Evolutionary conservation across 1,140 invertebrate species (phyloP), one percentile per base, ranked within the genome.

Genomic region (Leptopilina boulardi): DNA sequence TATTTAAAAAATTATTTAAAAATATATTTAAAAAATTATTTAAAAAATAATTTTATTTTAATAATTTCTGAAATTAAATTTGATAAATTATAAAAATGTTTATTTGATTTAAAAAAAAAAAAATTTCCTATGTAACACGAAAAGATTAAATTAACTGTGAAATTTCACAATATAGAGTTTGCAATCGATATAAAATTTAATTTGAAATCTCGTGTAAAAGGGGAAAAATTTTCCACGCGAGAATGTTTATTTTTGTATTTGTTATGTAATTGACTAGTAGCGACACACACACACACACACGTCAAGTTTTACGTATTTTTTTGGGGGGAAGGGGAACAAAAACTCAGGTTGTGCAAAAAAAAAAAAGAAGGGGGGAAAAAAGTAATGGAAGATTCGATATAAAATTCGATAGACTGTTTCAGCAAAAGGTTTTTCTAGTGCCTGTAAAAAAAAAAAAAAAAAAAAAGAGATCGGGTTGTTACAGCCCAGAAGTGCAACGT

Each of bases 371-470:
- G 23, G 10, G 19, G 21, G 13, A n/a, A n/a, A n/a, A n/a, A n/a
- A n/a, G 13, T 26, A 21, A 59, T 9, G 10, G 56, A 26, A 11
- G 23, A 59, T 59, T 59, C 56, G 21, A 59, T 59, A n/a, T n/a
- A 59, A 59, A 59, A 59, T 59, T 59, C 21, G 21, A 59, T 59
- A 59, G 56, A 15, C 56, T 59, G 56, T 59, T 59, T 59, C 56
- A 59, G 56, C 21, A 59, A 30, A 59, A 59, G 21, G 56, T 59
- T 59, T 59, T 11, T 59, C 21, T 26, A 59, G 56, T 59, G 56
- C 19, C 56, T 26, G 56, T 59, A 59, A 59, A 59, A n/a, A n/a
- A n/a, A n/a, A n/a, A n/a, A n/a, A n/a, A n/a, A n/a, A n/a, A n/a
- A n/a, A n/a, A n/a, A n/a, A n/a, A n/a, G n/a, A 59, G 56, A 21